Base-by-base conservation (phyloP, 1,140 invertebrate genomes). In the Tetramorium parvispinum region DNA sequence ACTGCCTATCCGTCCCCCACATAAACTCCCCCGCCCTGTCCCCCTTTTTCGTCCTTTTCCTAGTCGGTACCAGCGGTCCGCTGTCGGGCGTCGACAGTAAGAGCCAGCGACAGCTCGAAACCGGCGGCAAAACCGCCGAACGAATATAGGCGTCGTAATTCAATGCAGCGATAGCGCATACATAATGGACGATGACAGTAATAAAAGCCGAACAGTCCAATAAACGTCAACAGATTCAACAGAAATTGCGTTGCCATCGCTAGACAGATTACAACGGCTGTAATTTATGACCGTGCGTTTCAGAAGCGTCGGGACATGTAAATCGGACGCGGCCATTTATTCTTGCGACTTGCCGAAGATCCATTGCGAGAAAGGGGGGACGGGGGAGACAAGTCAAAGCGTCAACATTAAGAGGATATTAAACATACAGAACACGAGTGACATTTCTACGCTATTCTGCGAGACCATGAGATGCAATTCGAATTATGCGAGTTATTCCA, bases 191-290 rank as follows among this genome's bases (percentile, higher is more conserved):
- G 65, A 59, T 87, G 63, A 83, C 76, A 70, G 78, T 88, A 87
- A 88, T 88, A 87, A 88, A 88, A 85, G 63, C 66, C 71, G 82
- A 88, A 85, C 55, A 71, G 63, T 83, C 65, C 71, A 76, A 65
- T 88, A 55, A 87, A 88, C 71, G 87, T 88, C 86, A 75, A 85
- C 87, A 73, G 78, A 88, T 81, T 87, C 82, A 68, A 85, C 81
- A 73, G 79, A 88, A 88, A 85, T 88, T 87, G 86, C 70, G 59
- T 71, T 65, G 78, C 71, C 79, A 40, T 79, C 68, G 57, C 65
- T 68, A 65, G 82, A 88, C 73, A 88, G 79, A 89, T 88, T 85
- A 77, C 71, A 82, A 68, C 49, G 24, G 68, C 18, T 16, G 83
- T 66, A 88, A 81, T 86, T 88, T 86, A 86, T 89, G 83, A 77